These are phyloP conservation scores for Aromia moschata DNA, from an alignment of 2,888 invertebrate species.

Conservation along the genomic window DNA sequence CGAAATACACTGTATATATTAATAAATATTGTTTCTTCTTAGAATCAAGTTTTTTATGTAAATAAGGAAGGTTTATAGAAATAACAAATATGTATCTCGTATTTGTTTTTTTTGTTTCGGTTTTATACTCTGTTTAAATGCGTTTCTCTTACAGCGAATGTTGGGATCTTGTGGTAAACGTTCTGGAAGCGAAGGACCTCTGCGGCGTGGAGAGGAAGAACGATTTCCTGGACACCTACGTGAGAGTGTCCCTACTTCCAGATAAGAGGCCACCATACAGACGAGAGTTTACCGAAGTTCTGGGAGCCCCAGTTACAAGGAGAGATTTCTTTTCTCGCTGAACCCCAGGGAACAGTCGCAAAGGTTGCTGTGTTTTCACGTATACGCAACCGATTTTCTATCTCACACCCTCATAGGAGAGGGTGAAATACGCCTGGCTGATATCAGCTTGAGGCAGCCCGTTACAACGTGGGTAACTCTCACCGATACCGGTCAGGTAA, in stretches of 20 bases:
- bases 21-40: too few relatives aligned
- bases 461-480: conserved; percentile 83
- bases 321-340: conserved; percentile 75
- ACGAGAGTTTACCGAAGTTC: conserved; percentile 76
- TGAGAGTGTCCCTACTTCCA: conserved; percentile 78
- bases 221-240: conserved; percentile 73
- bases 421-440: conserved; percentile 73
- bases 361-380: conserved; percentile 73
- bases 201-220: conserved; percentile 69
- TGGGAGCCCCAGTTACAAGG: conserved; percentile 79
- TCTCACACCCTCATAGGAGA: conserved; percentile 74
- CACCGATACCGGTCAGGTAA: conserved; percentile 75
- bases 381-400: conserved; percentile 72
- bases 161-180: conserved; percentile 72
- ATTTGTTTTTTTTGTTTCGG: too few relatives aligned
- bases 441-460: conserved; percentile 72
- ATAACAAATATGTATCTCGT: too few relatives aligned
- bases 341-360: conserved; percentile 69
- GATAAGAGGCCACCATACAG: conserved; percentile 74
- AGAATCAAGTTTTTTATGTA: too few relatives aligned
- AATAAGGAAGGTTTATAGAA: too few relatives aligned
- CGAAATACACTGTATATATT: too few relatives aligned
- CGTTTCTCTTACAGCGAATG: conserved; percentile 58
- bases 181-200: conserved; percentile 80
- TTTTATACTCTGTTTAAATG: background rate